A percentile compares a stretch with the other conserved stretches of the same genome.
Evolutionary conservation across 2,797 vertebrate species (phyloP).

Genomic region (Karalla daura): DNA sequence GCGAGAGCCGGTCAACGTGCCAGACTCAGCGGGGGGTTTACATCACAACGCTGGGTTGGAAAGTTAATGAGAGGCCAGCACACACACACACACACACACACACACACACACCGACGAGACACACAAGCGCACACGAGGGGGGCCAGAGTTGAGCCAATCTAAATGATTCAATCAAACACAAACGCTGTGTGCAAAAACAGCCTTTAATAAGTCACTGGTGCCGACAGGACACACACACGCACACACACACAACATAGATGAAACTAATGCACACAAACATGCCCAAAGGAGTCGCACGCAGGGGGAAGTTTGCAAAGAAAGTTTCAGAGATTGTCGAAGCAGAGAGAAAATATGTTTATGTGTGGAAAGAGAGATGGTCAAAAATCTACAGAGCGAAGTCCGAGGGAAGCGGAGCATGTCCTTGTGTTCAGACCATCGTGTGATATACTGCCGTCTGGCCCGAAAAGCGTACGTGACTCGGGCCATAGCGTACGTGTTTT

Average conservation of each 20-base stretch:
- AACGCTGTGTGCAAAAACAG: slow-evolving; percentile 45
- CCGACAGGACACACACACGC: slow-evolving; percentile 17
- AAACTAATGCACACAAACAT: slow-evolving; percentile 11
- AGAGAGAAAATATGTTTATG: background rate
- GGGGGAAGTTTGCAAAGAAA: slow-evolving; percentile 49
- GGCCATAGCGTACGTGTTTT: slow-evolving; percentile 26
- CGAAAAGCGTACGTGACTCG: slow-evolving; percentile 10
- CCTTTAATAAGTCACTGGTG: slow-evolving; percentile 56
- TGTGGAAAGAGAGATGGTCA: background rate
- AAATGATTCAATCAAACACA: slow-evolving; percentile 63
- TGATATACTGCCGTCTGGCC: slow-evolving; percentile 57
- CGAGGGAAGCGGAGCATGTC: slow-evolving; percentile 19
- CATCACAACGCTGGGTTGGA: slow-evolving; percentile 69
- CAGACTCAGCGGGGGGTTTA: slow-evolving; percentile 73
- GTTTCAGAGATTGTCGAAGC: slow-evolving; percentile 13
- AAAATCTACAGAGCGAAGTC: background rate
- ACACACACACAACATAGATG: slow-evolving; percentile 6
- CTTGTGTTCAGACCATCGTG: slow-evolving; percentile 45
- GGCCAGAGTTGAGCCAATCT: slow-evolving; percentile 53
- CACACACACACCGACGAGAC: slow-evolving; percentile 17
- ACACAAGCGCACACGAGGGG: slow-evolving; percentile 33
- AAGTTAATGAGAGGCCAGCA: slow-evolving; percentile 70
- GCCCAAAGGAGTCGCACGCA: slow-evolving; percentile 14
- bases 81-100: slow-evolving; percentile 7
- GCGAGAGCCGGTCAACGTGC: slow-evolving; percentile 66